Conservation (phyloP, 2,797 vertebrate species). For the Thunnus albacares region DNA sequence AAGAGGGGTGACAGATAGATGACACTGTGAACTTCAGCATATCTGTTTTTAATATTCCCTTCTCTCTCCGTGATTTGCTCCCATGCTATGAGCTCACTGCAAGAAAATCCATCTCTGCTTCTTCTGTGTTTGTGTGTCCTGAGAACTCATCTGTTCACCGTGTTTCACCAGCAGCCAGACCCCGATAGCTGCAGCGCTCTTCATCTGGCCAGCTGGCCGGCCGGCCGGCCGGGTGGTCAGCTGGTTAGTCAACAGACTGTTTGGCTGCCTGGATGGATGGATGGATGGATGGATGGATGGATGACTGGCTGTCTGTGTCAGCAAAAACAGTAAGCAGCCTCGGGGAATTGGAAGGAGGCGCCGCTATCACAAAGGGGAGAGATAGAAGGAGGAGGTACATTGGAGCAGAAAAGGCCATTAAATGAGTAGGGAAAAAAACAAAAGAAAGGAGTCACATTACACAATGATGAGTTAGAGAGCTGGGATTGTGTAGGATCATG, state of each 20-base stretch:
- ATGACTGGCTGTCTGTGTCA: constrained; percentile 26
- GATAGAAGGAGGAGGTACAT: background rate
- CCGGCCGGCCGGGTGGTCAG: constrained; percentile 35
- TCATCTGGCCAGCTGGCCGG: constrained; percentile 23
- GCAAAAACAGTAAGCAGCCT: constrained; percentile 44
- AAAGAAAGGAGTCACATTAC: constrained; percentile 14
- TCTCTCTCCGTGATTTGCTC: constrained; percentile 19
- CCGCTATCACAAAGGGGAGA: constrained; percentile 9
- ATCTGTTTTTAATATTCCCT: constrained; percentile 42
- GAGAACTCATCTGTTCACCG: constrained; percentile 58
- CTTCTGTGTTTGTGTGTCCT: constrained; percentile 54
- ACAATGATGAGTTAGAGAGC: background rate
- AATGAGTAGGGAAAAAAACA: background rate
- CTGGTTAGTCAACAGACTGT: constrained; percentile 27
- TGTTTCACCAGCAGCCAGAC: constrained; percentile 47
- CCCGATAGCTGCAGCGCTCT: constrained; percentile 2
- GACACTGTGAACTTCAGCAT: constrained; percentile 1
- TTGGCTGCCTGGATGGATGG: constrained; percentile 23
- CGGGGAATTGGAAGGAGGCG: constrained; percentile 6
- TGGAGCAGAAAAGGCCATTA: constrained; percentile 11
- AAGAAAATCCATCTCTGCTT: constrained; percentile 45
- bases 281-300: constrained; percentile 18
- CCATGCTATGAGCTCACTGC: constrained; percentile 43
- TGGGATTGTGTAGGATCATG: constrained; percentile 29
- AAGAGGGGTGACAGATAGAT: background rate